These are phyloP conservation scores for Asarcornis scutulata DNA, from an alignment of 2,113 vertebrate genomes.

Conservation along the genomic window DNA sequence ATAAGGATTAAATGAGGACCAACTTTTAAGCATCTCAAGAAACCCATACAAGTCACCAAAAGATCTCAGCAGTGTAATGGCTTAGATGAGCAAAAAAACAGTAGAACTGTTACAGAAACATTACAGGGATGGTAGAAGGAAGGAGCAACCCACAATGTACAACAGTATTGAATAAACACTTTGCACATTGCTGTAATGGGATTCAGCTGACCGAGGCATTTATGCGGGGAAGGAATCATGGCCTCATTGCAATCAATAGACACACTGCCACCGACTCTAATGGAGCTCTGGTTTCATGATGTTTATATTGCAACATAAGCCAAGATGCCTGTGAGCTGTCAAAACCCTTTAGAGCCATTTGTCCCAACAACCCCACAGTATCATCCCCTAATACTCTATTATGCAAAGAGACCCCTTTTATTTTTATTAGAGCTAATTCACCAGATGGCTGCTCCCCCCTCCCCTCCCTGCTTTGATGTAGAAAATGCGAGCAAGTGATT, in stretches of 20 bases:
- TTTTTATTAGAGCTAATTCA: conserved; percentile 65
- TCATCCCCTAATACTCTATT: conserved; percentile 47
- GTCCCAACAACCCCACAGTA: conserved; percentile 27
- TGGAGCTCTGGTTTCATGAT: conserved; percentile 4
- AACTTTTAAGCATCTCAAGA: neutral
- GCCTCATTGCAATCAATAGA: conserved; percentile 30
- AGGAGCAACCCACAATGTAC: neutral
- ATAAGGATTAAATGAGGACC: neutral
- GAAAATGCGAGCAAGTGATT: conserved; percentile 43
- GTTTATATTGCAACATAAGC: conserved; percentile 43
- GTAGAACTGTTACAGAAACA: neutral
- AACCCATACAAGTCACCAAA: neutral
- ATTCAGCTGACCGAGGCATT: conserved; percentile 37
- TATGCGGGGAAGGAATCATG: neutral
- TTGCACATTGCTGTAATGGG: neutral
- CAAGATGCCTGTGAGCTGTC: conserved; percentile 57
- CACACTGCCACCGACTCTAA: neutral
- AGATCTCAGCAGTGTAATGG: neutral
- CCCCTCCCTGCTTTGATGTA: conserved; percentile 36
- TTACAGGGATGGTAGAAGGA: neutral
- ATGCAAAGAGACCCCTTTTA: conserved; percentile 61
- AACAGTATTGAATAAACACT: conserved; percentile 10
- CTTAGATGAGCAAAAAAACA: neutral
- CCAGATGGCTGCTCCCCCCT: conserved; percentile 49
- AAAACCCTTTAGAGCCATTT: conserved; percentile 61